Conservation (phyloP, 2,888 invertebrate species). For the Polydesmus complanatus region DNA sequence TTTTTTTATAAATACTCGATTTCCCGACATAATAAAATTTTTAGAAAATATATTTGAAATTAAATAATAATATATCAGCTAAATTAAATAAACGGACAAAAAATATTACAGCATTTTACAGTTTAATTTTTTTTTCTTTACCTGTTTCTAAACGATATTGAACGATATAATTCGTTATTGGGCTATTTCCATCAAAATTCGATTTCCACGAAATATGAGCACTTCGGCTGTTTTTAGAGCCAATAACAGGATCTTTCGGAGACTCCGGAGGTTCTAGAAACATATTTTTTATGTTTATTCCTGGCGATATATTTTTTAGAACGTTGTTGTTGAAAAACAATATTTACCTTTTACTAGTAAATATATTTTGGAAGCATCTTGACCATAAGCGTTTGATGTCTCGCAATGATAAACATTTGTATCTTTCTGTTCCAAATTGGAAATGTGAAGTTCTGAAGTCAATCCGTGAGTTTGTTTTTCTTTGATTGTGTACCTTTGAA, state of each 20-base stretch:
- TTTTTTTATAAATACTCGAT: too few species aligned
- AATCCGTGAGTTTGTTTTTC: conserved; percentile 9
- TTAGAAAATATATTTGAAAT: too few species aligned
- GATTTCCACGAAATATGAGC: conserved; percentile 21
- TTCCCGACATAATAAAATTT: too few species aligned
- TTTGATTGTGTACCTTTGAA: conserved; percentile 10
- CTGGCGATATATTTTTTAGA: too few species aligned
- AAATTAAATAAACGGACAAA: too few species aligned
- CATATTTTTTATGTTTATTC: too few species aligned
- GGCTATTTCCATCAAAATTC: conserved; percentile 22
- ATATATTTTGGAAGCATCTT: conserved; percentile 10
- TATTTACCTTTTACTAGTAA: conserved; percentile 13
- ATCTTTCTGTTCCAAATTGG: conserved; percentile 7
- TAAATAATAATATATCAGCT: too few species aligned
- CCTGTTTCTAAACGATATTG: conserved; percentile 21
- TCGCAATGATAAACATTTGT: conserved; percentile 12
- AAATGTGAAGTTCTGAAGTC: conserved; percentile 12
- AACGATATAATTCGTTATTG: conserved; percentile 20
- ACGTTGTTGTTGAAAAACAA: background rate
- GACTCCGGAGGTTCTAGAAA: conserved; percentile 11
- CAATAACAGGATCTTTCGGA: conserved; percentile 11
- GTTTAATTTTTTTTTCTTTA: too few species aligned
- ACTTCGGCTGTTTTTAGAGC: conserved; percentile 17
- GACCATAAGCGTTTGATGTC: conserved; percentile 13
- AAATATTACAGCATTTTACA: too few species aligned